Evolutionary conservation across 1,140 invertebrate genomes (phyloP), one percentile per base, ranked within the genome.

Genomic region (Drosophila sp.): DNA sequence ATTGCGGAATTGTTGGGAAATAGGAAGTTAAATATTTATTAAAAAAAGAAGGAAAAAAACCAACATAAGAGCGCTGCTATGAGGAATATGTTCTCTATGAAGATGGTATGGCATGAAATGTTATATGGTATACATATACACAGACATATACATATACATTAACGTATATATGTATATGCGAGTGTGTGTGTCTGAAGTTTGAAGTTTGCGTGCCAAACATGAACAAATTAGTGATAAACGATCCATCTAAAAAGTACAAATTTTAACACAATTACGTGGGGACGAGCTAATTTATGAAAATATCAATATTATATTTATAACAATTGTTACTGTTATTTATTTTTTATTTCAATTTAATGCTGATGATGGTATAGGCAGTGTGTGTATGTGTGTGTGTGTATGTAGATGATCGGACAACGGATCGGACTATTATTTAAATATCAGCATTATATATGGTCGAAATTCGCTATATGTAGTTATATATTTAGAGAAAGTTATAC

Each of bases 171-270:
- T 50, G 7, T 29, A n/a, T 50, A n/a, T 14, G 8, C 13, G 1
- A 11, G 46, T 27, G 46, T 27, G 21, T 29, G 25, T 48, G 27
- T 50, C 13, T 50, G n/a, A 53, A 53, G 18, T 50, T 27, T 50
- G n/a, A 53, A 53, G 18, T 53, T 53, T 46, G 40, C 40, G 11
- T 14, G 27, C 27, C 27, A 11, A 70, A 63, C 40, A 50, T 29
- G 32, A 67, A 48, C 29, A 64, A 67, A 50, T 59, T 32, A 13
- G 56, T 48, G 50, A 58, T 11, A 54, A 43, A 67, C 54, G 57
- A 61, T 36, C 45, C 43, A 61, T 45, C 57, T 62, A 62, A 40
- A 56, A 13, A 34, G 8, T 50, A 53, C 50, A 53, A 56, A 56
- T 38, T 62, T 51, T 21, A 62, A 62, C 59, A 21, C 21, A 62